These are phyloP conservation scores for Tetragnatha montana DNA, from an alignment of 2,888 invertebrate species.

Conservation along the genomic window DNA sequence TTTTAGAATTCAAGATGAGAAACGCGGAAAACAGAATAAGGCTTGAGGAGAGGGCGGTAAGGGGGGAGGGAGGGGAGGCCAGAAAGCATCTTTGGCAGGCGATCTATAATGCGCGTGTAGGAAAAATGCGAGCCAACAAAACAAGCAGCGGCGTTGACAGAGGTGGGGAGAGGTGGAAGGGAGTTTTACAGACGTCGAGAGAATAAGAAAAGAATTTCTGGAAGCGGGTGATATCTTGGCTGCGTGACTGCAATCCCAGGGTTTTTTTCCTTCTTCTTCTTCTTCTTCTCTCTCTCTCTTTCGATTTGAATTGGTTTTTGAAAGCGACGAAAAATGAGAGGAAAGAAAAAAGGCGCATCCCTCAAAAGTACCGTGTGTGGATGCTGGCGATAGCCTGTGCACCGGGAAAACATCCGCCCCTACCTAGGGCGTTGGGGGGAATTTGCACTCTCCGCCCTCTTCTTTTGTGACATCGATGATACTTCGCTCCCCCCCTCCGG, in stretches of 20 bases:
- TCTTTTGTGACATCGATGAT: background rate
- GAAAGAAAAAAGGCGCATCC: conserved; percentile 51
- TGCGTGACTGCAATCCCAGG: conserved; percentile 66
- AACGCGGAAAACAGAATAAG: conserved; percentile 65
- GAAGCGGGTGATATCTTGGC: conserved; percentile 69
- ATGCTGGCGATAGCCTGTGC: conserved; percentile 60
- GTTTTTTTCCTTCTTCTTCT: conserved; percentile 14
- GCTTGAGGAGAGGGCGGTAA: conserved; percentile 23
- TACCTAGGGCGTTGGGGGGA: conserved; percentile 13
- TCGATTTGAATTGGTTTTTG: conserved; percentile 71
- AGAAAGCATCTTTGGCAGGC: conserved; percentile 70
- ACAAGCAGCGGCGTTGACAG: conserved; percentile 65
- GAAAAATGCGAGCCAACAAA: conserved; percentile 67
- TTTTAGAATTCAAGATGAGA: conserved; percentile 71
- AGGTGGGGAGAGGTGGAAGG: conserved; percentile 52
- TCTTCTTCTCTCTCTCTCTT: conserved; percentile 46
- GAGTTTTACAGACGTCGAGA: conserved; percentile 65
- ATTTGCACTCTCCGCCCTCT: background rate
- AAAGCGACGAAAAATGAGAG: conserved; percentile 68
- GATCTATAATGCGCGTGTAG: conserved; percentile 70
- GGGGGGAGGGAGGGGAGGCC: conserved; percentile 13
- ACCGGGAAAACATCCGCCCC: conserved; percentile 49
- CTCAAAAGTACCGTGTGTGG: conserved; percentile 56
- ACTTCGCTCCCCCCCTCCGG: background rate
- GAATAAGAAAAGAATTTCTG: conserved; percentile 69